These are phyloP conservation scores for Pelecanus crispus DNA, from an alignment of 2,113 vertebrate genomes.

Conservation along the genomic window DNA sequence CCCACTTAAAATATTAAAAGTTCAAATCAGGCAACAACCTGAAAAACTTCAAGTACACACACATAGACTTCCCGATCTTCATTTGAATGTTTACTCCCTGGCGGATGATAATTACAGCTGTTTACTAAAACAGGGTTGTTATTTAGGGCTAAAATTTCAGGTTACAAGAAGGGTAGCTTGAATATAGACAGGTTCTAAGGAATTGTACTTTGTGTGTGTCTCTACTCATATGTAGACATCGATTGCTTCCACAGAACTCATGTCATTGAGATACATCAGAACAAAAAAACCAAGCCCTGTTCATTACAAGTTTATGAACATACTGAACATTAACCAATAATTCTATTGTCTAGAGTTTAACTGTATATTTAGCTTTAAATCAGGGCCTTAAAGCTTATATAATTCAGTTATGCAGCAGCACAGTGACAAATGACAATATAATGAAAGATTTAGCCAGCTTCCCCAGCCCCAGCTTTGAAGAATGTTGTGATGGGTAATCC, in stretches of 20 bases:
- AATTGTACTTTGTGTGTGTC: neutral
- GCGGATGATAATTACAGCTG: neutral
- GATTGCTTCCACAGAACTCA: neutral
- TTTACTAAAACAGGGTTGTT: neutral
- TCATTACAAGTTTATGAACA: neutral
- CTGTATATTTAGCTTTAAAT: neutral
- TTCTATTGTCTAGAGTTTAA: neutral
- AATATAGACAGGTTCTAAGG: neutral
- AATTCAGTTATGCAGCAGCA: neutral
- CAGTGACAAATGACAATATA: neutral
- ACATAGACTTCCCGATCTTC: rapidly evolving
- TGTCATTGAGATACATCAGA: neutral
- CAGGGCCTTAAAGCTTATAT: neutral
- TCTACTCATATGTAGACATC: neutral
- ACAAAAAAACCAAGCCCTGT: neutral
- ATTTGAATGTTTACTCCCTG: neutral
- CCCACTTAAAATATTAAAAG: neutral
- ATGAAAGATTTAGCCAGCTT: neutral
- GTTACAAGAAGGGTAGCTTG: neutral
- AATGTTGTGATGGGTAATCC: neutral
- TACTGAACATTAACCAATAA: neutral
- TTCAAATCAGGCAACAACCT: neutral
- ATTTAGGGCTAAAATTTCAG: neutral
- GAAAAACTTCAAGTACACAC: neutral
- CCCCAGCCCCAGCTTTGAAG: neutral